Evolutionary conservation across 2,797 vertebrate species (phyloP), one percentile per base, ranked within the genome.

Genomic region (Neosilurus mollespiculum): DNA sequence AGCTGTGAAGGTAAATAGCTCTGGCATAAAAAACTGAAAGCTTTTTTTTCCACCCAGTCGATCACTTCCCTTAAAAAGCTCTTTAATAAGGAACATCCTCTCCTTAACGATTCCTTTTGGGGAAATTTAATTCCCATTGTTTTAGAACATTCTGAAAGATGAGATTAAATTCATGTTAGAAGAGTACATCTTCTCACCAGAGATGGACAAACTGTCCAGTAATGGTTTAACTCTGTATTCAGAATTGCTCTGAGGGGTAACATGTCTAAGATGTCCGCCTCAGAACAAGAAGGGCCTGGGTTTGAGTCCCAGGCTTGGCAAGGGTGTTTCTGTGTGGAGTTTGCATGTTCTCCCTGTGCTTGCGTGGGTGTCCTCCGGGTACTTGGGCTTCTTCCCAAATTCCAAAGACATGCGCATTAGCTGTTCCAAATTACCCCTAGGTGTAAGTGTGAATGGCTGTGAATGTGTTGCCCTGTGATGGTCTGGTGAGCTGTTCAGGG

Each of bases 1-100:
- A 87, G 88, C 65, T 97, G 96, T 0, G 86, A 95, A 91, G 96
- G 96, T 96, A 90, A 90, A 86, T 84, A 69, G 26, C 43, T 85
- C 80, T 84, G 81, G 87, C 81, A 75, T 84, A 81, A 69, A 34
- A 66, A 24, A 70, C 65, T 62, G 14, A 80, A 79, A 53, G 22
- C 69, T 72, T 70, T 80, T 72, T 70, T 80, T 85, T 81, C 70
- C 81, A 78, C 34, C n/a, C 49, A 51, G 20, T 64, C 64, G 43
- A 71, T 80, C 71, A 67, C 53, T 85, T 80, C 54, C 82, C 11
- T 76, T 86, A 26, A 69, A 86, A 84, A 83, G 67, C n/a, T 61
- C 49, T 84, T 83, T 84, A 75, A 66, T 77, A 78, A 83, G 82
- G 82, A 83, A 78, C 80, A 80, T 56, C 73, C 76, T 84, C 62